A percentile compares a stretch with the other conserved stretches of the same genome.
Evolutionary conservation across 2,888 invertebrate species (phyloP).

Genomic region (Dioctria rufipes): DNA sequence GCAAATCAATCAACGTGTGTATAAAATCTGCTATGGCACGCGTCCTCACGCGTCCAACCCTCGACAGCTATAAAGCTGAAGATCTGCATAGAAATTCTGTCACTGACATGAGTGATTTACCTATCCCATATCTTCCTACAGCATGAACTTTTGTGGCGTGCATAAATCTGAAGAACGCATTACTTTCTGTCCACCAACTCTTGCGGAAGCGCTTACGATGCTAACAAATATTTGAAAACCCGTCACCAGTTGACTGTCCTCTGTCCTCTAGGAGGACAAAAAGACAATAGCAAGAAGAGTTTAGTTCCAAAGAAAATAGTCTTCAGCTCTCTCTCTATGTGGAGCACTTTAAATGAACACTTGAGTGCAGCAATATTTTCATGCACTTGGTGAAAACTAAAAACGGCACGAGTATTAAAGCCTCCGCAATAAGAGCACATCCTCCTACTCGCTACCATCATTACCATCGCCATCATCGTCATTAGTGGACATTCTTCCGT

Average conservation of each 20-base stretch:
- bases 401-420: background rate
- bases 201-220: constrained; percentile 51
- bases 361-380: constrained; percentile 9
- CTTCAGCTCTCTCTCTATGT: constrained; percentile 9
- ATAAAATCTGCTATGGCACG: constrained; percentile 33
- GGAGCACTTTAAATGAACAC: constrained; percentile 12
- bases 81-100: constrained; percentile 27
- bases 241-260: constrained; percentile 18
- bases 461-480: constrained; percentile 49
- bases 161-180: constrained; percentile 50
- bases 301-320: constrained; percentile 3
- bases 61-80: constrained; percentile 7
- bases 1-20: constrained; percentile 29
- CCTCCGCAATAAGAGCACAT: constrained; percentile 45
- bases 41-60: background rate
- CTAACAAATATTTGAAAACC: constrained; percentile 50
- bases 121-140: constrained; percentile 27
- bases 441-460: constrained; percentile 54
- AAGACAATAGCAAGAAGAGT: constrained; percentile 5
- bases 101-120: constrained; percentile 45
- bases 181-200: constrained; percentile 51
- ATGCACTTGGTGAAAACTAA: background rate
- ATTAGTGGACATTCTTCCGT: constrained; percentile 56
- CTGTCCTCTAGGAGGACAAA: background rate
- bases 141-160: constrained; percentile 1